Evolutionary conservation across 2,797 vertebrate genomes (phyloP).

Genomic region (Nannoperca australis): DNA sequence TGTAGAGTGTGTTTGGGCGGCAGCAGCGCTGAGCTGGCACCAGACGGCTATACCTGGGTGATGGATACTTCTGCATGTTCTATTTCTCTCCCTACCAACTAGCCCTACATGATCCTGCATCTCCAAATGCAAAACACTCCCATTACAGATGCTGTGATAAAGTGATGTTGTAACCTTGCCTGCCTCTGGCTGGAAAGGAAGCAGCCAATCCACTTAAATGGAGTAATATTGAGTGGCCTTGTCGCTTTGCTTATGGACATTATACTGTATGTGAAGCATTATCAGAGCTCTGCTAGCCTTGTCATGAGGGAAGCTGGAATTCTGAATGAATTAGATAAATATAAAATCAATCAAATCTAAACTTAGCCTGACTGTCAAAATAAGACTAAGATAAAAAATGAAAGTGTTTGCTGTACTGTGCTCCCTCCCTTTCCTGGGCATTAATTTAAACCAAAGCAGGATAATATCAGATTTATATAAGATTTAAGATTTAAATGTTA

Average conservation of each 20-base stretch:
- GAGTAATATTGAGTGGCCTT: constrained; percentile 69
- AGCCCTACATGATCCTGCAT: constrained; percentile 46
- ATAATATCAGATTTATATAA: neutral
- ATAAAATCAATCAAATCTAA: constrained; percentile 47
- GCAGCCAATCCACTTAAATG: constrained; percentile 72
- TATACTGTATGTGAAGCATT: constrained; percentile 55
- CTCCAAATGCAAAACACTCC: constrained; percentile 66
- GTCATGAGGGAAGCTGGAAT: constrained; percentile 17
- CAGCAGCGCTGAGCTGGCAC: constrained; percentile 7
- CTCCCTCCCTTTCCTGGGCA: neutral
- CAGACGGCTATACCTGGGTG: constrained; percentile 26
- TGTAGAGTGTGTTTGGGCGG: constrained; percentile 26
- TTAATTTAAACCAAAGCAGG: neutral
- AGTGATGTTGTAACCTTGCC: constrained; percentile 78
- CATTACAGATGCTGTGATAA: constrained; percentile 66
- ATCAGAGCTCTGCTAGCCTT: constrained; percentile 60
- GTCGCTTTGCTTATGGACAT: constrained; percentile 67
- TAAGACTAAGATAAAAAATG: constrained; percentile 10
- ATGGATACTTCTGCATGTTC: constrained; percentile 56
- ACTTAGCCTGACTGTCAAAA: constrained; percentile 25
- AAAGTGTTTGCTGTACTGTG: neutral
- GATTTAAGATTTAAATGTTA: neutral
- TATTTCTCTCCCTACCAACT: constrained; percentile 66
- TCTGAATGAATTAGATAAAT: constrained; percentile 38
- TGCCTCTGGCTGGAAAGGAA: constrained; percentile 58